Evolutionary conservation across 2,888 invertebrate species (phyloP).

Genomic region (Idaea aversata): DNA sequence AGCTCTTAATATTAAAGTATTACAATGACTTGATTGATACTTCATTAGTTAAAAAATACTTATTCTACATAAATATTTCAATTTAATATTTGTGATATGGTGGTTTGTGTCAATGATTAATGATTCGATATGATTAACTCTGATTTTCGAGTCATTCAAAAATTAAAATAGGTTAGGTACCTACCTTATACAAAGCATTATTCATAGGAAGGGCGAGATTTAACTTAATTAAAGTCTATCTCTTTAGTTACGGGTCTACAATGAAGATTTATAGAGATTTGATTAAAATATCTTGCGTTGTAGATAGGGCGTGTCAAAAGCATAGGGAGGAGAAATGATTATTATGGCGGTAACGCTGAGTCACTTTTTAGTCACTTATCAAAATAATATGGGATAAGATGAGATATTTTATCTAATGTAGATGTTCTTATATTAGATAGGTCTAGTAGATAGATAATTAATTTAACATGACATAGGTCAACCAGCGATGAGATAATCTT

Average conservation of each 20-base stretch:
- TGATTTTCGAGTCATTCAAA: background rate
- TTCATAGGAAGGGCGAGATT: slow-evolving; percentile 37
- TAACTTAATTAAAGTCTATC: slow-evolving; percentile 56
- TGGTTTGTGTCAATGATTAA: background rate
- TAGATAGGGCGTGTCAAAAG: background rate
- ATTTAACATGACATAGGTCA: background rate
- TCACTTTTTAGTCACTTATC: background rate
- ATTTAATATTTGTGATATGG: background rate
- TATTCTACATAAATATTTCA: background rate
- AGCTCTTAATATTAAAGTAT: too few relatives aligned
- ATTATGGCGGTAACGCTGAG: slow-evolving; percentile 2
- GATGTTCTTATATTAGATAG: background rate
- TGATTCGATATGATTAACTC: background rate
- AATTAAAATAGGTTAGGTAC: background rate
- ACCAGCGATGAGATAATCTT: background rate
- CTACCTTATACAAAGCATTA: background rate
- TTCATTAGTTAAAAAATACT: too few relatives aligned
- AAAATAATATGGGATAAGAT: background rate
- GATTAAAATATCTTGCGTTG: slow-evolving; percentile 39
- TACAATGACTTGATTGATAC: too few relatives aligned
- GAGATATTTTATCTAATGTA: background rate
- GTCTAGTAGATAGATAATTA: background rate
- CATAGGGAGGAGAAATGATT: background rate
- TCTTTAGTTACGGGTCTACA: slow-evolving; percentile 23
- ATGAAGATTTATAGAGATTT: slow-evolving; percentile 69